Percentiles rank a stretch among this genome's conserved stretches.
phyloP scores from a whole-genome alignment of 2,113 vertebrate species.

The Gasterosteus nipponicus region DNA sequence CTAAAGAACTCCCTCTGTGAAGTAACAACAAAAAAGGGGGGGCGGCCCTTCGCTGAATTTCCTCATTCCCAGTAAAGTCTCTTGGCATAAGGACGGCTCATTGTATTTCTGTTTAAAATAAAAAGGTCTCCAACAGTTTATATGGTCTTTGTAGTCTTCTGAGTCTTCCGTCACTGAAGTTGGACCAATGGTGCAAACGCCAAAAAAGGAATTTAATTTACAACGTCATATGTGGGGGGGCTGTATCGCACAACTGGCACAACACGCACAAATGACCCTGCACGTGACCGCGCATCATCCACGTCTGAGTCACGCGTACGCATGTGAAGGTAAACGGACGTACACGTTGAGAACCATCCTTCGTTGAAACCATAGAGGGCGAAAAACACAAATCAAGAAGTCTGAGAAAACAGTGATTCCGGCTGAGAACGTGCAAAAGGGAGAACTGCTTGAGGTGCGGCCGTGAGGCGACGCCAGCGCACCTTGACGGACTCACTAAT shows the following conservation, averaged over 20 bases:
- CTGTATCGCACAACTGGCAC: slow-evolving; percentile 20
- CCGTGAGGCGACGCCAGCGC: slow-evolving; percentile 7
- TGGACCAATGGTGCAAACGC: not conserved
- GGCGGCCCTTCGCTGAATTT: not conserved
- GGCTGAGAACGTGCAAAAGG: slow-evolving; percentile 7
- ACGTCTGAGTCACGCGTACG: slow-evolving; percentile 11
- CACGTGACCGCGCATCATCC: slow-evolving; percentile 8
- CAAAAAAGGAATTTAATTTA: not conserved
- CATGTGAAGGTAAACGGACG: slow-evolving; percentile 15
- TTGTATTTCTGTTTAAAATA: not conserved
- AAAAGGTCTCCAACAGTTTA: not conserved
- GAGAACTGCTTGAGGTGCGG: not conserved
- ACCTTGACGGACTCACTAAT: not conserved
- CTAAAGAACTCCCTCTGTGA: not conserved
- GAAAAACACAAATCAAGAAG: slow-evolving; percentile 41
- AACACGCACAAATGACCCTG: not conserved
- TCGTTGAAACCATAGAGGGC: slow-evolving; percentile 53
- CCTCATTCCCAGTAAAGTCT: not conserved
- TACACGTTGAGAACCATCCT: slow-evolving; percentile 12
- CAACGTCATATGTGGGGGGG: slow-evolving; percentile 4
- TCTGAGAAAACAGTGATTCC: slow-evolving; percentile 43
- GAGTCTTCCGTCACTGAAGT: not conserved
- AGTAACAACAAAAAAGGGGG: not conserved
- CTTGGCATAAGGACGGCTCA: too few relatives aligned
- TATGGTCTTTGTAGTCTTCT: not conserved